These are phyloP conservation scores for Poicephalus gulielmi DNA, from an alignment of 2,113 vertebrate species.

Conservation along the genomic window DNA sequence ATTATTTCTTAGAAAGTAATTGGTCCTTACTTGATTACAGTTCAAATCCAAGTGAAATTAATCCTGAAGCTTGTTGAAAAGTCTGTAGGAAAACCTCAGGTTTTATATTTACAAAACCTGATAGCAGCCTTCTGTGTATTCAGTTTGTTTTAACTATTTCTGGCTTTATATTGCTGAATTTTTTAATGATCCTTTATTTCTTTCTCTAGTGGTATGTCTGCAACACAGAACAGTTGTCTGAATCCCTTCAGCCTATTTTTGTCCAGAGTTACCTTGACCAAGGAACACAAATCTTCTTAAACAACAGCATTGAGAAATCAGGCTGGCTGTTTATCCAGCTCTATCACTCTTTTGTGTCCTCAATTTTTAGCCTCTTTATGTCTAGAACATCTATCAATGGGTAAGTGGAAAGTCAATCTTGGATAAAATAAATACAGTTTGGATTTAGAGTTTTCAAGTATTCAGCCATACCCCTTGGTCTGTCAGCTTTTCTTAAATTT, in stretches of 20 bases:
- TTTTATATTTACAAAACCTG: background rate
- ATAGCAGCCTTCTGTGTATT: background rate
- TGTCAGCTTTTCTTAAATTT: background rate
- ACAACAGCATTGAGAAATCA: conserved; percentile 92
- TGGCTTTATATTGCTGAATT: background rate
- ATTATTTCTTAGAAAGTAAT: background rate
- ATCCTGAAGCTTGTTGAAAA: background rate
- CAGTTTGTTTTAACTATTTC: background rate
- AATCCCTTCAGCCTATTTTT: conserved; percentile 83
- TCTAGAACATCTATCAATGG: conserved; percentile 98
- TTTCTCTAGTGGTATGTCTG: conserved; percentile 90
- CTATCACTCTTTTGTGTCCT: conserved; percentile 93
- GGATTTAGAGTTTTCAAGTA: background rate
- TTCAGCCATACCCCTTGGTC: background rate
- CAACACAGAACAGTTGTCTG: conserved; percentile 86
- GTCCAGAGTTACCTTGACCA: conserved; percentile 91
- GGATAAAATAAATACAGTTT: background rate
- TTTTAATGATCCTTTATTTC: conserved; percentile 19
- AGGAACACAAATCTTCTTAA: conserved; percentile 89
- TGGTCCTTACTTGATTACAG: background rate
- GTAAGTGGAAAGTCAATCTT: conserved; percentile 72
- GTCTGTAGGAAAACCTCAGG: background rate
- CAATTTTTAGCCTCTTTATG: conserved; percentile 91
- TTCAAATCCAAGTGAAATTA: background rate
- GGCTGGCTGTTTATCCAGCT: conserved; percentile 96